phyloP scores from a whole-genome alignment of 2,113 vertebrate genomes.

The Ptychochromis oligacanthus region DNA sequence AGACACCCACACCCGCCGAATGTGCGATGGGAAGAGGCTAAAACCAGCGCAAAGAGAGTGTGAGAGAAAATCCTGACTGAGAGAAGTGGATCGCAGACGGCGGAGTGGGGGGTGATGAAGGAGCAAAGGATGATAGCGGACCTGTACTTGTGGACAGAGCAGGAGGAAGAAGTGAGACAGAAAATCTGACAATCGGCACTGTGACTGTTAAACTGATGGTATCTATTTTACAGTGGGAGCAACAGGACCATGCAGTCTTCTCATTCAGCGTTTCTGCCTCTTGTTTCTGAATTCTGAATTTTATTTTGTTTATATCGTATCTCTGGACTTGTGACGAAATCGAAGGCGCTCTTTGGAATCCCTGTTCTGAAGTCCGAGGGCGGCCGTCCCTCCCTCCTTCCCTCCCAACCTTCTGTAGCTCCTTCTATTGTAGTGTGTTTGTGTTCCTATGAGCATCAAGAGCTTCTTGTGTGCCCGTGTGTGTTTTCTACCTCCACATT shows the following conservation, averaged over 20 bases:
- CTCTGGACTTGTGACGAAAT: constrained; percentile 60
- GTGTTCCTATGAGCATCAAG: constrained; percentile 14
- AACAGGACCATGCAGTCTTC: constrained; percentile 56
- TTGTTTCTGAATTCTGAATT: not conserved
- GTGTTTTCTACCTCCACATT: constrained; percentile 48
- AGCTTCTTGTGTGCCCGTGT: constrained; percentile 21
- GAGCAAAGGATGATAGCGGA: constrained; percentile 42
- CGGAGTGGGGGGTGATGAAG: not conserved
- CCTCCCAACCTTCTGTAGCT: not conserved
- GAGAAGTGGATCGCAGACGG: constrained; percentile 45
- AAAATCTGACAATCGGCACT: constrained; percentile 22
- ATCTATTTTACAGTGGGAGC: constrained; percentile 63
- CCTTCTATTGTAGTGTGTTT: constrained; percentile 16
- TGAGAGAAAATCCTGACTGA: constrained; percentile 21
- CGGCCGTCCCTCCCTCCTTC: constrained; percentile 30
- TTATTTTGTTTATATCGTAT: constrained; percentile 3
- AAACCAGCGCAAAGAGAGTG: constrained; percentile 21
- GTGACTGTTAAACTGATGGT: constrained; percentile 45
- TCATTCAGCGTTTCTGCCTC: not conserved
- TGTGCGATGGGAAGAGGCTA: constrained; percentile 28
- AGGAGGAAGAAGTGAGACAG: constrained; percentile 31
- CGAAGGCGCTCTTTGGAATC: constrained; percentile 61
- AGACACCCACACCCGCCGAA: constrained; percentile 31
- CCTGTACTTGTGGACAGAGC: constrained; percentile 29
- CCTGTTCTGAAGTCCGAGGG: constrained; percentile 62